Evolutionary conservation across 2,888 invertebrate species (phyloP).

Genomic region (Eupelmus urozonus): DNA sequence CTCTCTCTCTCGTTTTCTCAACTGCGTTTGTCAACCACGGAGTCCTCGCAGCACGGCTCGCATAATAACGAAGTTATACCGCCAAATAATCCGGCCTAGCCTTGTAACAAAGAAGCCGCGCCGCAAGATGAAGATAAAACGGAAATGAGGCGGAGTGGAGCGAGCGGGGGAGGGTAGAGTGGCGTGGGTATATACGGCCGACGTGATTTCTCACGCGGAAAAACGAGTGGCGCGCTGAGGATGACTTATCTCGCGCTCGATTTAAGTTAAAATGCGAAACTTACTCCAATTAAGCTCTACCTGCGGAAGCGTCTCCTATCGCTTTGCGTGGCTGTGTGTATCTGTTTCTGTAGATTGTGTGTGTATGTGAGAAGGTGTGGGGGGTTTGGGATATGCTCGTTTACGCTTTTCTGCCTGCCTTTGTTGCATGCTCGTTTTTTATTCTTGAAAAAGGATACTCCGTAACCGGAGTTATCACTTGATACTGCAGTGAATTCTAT

Average conservation of each 20-base stretch:
- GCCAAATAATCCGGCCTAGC: conserved; percentile 25
- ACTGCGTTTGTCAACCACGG: conserved; percentile 33
- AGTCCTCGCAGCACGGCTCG: conserved; percentile 4
- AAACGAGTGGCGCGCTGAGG: conserved; percentile 7
- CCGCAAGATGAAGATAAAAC: conserved; percentile 32
- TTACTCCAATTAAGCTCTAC: conserved; percentile 22
- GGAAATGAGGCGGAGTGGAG: conserved; percentile 19
- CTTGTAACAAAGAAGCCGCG: not conserved
- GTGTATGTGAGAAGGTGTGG: too few relatives aligned
- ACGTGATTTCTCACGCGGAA: conserved; percentile 14
- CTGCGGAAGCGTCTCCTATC: not conserved
- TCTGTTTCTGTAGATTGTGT: too few relatives aligned
- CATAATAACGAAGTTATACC: conserved; percentile 46
- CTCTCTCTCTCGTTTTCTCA: not conserved
- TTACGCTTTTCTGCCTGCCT: too few relatives aligned
- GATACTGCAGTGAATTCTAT: too few relatives aligned
- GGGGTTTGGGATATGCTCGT: too few relatives aligned
- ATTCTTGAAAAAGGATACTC: too few relatives aligned
- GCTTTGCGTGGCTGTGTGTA: too few relatives aligned
- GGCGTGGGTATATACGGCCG: not conserved
- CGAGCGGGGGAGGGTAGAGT: not conserved
- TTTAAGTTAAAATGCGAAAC: conserved; percentile 1
- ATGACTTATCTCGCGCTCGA: conserved; percentile 37
- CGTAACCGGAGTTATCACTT: too few relatives aligned
- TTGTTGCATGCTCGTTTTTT: too few relatives aligned